Evolutionary conservation across 2,797 vertebrate species (phyloP), one percentile per base, ranked within the genome.

Genomic region (Acestrorhynchus altus): DNA sequence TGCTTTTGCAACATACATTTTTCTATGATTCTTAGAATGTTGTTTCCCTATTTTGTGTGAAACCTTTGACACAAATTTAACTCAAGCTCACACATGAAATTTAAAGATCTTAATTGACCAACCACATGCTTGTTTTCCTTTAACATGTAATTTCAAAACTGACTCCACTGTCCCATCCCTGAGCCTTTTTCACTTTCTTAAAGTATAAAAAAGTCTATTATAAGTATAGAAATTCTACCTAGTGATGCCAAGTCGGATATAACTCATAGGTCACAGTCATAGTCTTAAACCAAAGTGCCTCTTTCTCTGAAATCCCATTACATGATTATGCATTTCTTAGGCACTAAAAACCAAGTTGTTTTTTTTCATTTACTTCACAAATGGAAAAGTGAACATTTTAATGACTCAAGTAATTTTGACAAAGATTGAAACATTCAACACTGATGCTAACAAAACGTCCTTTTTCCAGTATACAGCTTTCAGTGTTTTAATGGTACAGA

Each of bases 211-310:
- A 15, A 39, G 10, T 9, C 59, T 40, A n/a, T 40, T n/a, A 18
- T 67, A 31, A 49, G 51, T 31, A 28, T 6, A 47, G 16, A 10
- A 52, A 10, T n/a, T 52, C 39, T 69, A 52, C 39, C 4, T 10
- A 35, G 22, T 69, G 4, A 28, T 49, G 16, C n/a, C 24, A 49
- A 24, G 49, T 31, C 65, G n/a, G 44, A 22, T 47, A 66, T 67
- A 67, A 28, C 44, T 49, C 3, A n/a, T n/a, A n/a, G n/a, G n/a
- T n/a, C n/a, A n/a, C n/a, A 9, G 42, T 42, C 28, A 9, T 22
- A 52, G 16, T 68, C 67, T 69, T 52, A 69, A 39, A 40, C 47
- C 67, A 69, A 54, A 68, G 46, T 66, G 64, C 64, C 64, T 49
- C 46, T 51, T 47, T 10, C 42, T 15, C 46, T 16, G 0, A 28